A percentile compares a stretch with the other conserved stretches of the same genome.
Evolutionary conservation across 1,140 invertebrate species (phyloP).

Genomic region (Hypsibius dujardini): DNA sequence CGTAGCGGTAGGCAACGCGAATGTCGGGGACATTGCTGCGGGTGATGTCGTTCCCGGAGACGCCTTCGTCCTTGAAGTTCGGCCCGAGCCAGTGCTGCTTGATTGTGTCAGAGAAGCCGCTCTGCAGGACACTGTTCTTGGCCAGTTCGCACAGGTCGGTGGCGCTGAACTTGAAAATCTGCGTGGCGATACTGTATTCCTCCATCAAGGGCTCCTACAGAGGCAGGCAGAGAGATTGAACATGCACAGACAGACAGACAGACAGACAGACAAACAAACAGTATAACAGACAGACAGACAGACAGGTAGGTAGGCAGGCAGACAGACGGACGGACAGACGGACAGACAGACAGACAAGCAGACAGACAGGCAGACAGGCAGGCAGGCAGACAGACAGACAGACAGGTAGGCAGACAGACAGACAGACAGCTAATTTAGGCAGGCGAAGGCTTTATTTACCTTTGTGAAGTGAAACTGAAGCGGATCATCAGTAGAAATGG

Average conservation of each 20-base stretch:
- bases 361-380: too few relatives aligned
- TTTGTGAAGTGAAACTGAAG: slow-evolving; percentile 99
- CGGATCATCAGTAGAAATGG: slow-evolving; percentile 92
- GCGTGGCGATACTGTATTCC: slow-evolving; percentile 96
- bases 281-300: not conserved
- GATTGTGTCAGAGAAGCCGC: slow-evolving; percentile 85
- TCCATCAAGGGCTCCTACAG: slow-evolving; percentile 93
- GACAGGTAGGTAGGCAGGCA: too few relatives aligned
- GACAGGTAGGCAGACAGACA: too few relatives aligned
- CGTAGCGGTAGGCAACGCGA: slow-evolving; percentile 63
- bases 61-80: slow-evolving; percentile 84
- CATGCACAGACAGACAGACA: too few relatives aligned
- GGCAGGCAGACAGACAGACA: too few relatives aligned
- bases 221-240: too few relatives aligned
- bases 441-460: too few relatives aligned
- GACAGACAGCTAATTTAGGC: too few relatives aligned
- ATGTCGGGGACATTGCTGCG: slow-evolving; percentile 98
- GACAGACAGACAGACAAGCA: not conserved
- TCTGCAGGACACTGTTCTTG: slow-evolving; percentile 88
- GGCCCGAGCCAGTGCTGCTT: slow-evolving; percentile 96
- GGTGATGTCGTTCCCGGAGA: slow-evolving; percentile 88
- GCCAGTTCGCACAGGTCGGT: slow-evolving; percentile 99
- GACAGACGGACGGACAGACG: not conserved
- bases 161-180: slow-evolving; percentile 87
- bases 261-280: slow-evolving; percentile 19